Conservation (phyloP, 2,888 invertebrate genomes). For the Drosophila recens region DNA sequence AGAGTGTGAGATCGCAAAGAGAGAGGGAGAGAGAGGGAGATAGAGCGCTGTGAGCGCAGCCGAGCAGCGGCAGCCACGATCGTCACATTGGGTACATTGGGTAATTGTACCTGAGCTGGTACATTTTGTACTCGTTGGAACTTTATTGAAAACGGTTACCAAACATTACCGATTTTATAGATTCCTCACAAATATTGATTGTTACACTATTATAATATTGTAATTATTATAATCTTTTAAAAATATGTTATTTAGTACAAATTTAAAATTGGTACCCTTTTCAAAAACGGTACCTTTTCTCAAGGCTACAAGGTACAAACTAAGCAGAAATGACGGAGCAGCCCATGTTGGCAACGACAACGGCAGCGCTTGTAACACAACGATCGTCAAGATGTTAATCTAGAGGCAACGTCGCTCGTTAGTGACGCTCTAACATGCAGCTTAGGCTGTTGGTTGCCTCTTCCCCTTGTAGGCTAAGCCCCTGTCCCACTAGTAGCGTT, state of each 20-base stretch:
- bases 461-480: neutral
- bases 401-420: constrained; percentile 46
- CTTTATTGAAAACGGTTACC: neutral
- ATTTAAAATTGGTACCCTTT: neutral
- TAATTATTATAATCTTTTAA: too few relatives aligned
- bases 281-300: neutral
- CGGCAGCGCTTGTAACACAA: constrained; percentile 33
- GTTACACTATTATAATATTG: too few relatives aligned
- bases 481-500: neutral
- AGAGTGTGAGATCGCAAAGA: neutral
- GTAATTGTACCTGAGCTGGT: neutral
- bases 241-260: too few relatives aligned
- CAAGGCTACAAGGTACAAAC: neutral
- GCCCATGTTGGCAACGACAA: too few relatives aligned
- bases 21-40: neutral
- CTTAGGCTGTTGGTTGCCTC: constrained; percentile 12
- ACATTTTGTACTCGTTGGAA: neutral
- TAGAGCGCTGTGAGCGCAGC: neutral
- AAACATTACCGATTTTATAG: too few relatives aligned
- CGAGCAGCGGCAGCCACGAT: neutral
- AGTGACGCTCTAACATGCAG: constrained; percentile 47
- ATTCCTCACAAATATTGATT: too few relatives aligned
- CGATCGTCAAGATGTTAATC: constrained; percentile 63
- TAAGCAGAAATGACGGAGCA: neutral
- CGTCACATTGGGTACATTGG: neutral